Evolutionary conservation across 2,888 invertebrate species (phyloP), one percentile per base, ranked within the genome.

Genomic region (Tupiocoris notatus): DNA sequence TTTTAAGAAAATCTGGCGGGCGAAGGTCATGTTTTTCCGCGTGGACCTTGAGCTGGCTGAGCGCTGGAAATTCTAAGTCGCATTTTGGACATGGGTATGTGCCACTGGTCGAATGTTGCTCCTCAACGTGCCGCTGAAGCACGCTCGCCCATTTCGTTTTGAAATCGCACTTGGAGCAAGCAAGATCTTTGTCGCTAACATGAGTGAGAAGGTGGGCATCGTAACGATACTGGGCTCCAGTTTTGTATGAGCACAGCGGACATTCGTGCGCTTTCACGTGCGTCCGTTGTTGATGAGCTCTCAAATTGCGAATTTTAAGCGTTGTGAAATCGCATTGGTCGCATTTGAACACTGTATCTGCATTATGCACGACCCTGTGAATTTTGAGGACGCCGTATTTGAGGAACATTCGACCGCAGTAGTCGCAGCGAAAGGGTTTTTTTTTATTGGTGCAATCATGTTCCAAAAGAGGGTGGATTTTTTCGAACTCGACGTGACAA

Each of bases 351-450:
- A 57, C 22, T 6, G 1, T 7, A n/a, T 23, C 24, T n/a, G 56
- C 57, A 23, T 67, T 67, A 58, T 67, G 67, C 17, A 67, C 21
- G 3, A 57, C 67, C 67, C 56, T 67, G 67, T 67, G 67, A 12
- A 67, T 7, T 22, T 67, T 67, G 57, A 57, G 57, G 9, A 67
- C 23, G 2, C 67, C 67, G 57, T 67, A 67, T 67, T 67, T 67
- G 57, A 58, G 21, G 57, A 67, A 67, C 16, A 57, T 23, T 21
- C 12, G 21, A 9, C 57, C 67, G 57, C 67, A 67, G 21, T 67
- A 67, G 9, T 56, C 57, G n/a, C 67, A 67, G 12, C 2, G 3
- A 18, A 67, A 67, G 16, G 2, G 57, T 57, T 67, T 58, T 21
- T 67, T 16, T 20, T 22, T 20, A 25, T 67, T 56, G 0, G 23